These are phyloP conservation scores for Xyrichtys novacula DNA, from an alignment of 2,797 vertebrate genomes.

Conservation along the genomic window DNA sequence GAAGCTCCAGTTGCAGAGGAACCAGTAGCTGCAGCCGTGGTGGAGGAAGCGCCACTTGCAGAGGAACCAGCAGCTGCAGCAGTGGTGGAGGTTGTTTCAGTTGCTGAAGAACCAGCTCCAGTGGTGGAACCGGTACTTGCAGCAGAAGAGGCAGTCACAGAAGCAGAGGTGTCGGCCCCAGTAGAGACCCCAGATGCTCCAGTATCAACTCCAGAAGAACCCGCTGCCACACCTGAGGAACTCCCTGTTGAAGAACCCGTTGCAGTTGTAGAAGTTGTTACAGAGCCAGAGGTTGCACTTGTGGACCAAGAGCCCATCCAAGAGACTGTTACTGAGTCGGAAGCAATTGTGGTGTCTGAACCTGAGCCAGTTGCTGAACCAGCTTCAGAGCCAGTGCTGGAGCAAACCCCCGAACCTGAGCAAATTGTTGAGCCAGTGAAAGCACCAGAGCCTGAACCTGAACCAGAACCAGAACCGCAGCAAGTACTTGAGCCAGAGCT, in stretches of 20 bases:
- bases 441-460: constrained; percentile 42
- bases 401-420: not conserved
- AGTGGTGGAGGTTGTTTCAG: not conserved
- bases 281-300: constrained; percentile 44
- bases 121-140: constrained; percentile 5
- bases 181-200: not conserved
- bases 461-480: constrained; percentile 23
- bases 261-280: constrained; percentile 36
- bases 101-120: not conserved
- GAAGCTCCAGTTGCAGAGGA: not conserved
- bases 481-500: constrained; percentile 40
- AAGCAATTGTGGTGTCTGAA: constrained; percentile 33
- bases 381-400: not conserved
- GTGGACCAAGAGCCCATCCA: constrained; percentile 32
- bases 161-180: not conserved
- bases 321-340: constrained; percentile 58
- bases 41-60: constrained; percentile 4
- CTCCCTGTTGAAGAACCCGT: constrained; percentile 41
- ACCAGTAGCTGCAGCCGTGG: constrained; percentile 2
- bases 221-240: constrained; percentile 30
- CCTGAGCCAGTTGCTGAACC: constrained; percentile 19
- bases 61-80: not conserved
- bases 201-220: constrained; percentile 28
- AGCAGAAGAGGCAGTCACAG: constrained; percentile 12
- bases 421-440: constrained; percentile 16